Percentiles rank a stretch among this genome's conserved stretches.
Evolutionary conservation across 2,113 vertebrate species (phyloP).

Genomic region (Trogon melanurus): DNA sequence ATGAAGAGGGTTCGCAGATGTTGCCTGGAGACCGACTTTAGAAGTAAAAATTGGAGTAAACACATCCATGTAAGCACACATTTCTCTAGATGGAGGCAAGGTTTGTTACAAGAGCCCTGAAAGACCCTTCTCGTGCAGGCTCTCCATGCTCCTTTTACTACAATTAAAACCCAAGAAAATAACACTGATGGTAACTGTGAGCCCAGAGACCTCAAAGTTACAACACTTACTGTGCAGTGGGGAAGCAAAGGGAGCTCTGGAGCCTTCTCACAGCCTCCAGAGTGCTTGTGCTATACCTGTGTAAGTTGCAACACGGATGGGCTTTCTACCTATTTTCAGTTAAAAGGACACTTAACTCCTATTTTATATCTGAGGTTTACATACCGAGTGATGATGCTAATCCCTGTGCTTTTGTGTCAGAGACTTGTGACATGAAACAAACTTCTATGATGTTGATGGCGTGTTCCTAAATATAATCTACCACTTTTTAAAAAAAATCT

Average conservation of each 20-base stretch:
- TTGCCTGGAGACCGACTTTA: neutral
- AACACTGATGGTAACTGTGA: neutral
- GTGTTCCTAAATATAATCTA: neutral
- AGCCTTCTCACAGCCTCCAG: neutral
- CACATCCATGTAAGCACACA: neutral
- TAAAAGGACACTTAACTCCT: neutral
- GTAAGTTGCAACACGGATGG: neutral
- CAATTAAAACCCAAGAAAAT: neutral
- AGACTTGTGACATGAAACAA: neutral
- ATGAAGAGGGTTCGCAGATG: fast-evolving
- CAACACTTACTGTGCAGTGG: neutral
- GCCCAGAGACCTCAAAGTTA: neutral
- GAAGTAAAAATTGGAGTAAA: neutral
- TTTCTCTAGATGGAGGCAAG: neutral
- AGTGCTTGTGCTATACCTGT: neutral
- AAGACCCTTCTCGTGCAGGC: neutral
- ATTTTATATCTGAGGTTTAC: neutral
- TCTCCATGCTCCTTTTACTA: neutral
- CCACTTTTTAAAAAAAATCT: neutral
- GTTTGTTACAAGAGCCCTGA: neutral
- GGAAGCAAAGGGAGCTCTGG: neutral
- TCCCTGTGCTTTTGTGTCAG: neutral
- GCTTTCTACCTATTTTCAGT: neutral
- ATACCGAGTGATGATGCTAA: neutral
- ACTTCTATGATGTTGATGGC: neutral